phyloP scores from a whole-genome alignment of 2,113 vertebrate species.

The Cyphomyrus plagiostoma region DNA sequence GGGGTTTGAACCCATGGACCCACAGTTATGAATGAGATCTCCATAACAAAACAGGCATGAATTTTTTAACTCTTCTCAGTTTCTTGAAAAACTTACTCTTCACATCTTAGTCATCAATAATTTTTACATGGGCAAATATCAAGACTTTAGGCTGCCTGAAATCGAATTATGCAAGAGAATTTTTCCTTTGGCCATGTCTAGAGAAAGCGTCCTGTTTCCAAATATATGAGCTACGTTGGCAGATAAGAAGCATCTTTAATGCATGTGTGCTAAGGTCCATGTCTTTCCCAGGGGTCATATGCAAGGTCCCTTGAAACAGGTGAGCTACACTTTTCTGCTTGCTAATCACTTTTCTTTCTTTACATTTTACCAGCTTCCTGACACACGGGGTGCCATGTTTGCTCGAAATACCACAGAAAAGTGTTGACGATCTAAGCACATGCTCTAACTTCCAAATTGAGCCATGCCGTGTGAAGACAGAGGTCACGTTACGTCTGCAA shows the following conservation, averaged over 20 bases:
- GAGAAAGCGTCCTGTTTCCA: not conserved
- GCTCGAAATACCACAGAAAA: not conserved
- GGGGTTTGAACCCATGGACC: not conserved
- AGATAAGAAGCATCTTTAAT: not conserved
- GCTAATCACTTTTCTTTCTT: not conserved
- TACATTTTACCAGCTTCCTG: not conserved
- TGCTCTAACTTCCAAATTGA: not conserved
- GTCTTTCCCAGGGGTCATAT: not conserved
- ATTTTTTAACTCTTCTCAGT: not conserved
- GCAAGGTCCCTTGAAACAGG: not conserved
- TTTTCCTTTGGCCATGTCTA: not conserved
- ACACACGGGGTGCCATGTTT: not conserved
- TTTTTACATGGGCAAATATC: constrained; percentile 12
- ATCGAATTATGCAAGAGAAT: not conserved
- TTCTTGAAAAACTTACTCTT: not conserved
- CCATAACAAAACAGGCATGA: not conserved
- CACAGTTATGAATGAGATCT: not conserved
- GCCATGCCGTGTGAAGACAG: not conserved
- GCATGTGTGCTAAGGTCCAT: not conserved
- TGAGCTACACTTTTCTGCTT: not conserved
- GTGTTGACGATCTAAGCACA: not conserved
- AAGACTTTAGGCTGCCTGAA: not conserved
- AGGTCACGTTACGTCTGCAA: not conserved
- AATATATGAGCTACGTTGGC: not conserved
- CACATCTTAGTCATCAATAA: not conserved